Conservation (phyloP, 2,888 invertebrate species). For the Lissonota sp. region DNA sequence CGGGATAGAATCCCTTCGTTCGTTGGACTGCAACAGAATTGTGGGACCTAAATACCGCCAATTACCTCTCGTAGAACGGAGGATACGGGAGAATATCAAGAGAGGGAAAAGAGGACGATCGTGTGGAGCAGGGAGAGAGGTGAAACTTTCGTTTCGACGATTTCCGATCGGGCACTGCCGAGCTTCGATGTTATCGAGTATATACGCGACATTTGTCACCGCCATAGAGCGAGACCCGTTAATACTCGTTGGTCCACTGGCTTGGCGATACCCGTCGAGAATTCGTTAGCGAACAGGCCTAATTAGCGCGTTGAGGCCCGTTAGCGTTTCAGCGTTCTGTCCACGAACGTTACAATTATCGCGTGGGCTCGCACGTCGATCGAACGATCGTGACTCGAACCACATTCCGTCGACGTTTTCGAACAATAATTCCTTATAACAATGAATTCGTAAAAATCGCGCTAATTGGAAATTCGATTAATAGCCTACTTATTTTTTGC, state of each 20-base stretch:
- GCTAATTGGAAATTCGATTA: no score
- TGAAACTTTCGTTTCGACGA: constrained; percentile 53
- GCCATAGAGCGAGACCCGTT: constrained; percentile 28
- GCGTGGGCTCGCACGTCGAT: constrained; percentile 30
- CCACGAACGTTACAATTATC: constrained; percentile 47
- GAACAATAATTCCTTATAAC: constrained; percentile 2
- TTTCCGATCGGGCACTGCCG: constrained; percentile 8
- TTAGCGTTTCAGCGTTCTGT: constrained; percentile 56
- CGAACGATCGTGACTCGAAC: constrained; percentile 17
- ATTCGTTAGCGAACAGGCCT: constrained; percentile 57
- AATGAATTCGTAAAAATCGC: background rate
- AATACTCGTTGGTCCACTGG: constrained; percentile 36
- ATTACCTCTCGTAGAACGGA: constrained; percentile 66
- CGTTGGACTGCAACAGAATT: constrained; percentile 68
- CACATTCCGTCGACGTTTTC: constrained; percentile 10
- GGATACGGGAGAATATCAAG: constrained; percentile 40
- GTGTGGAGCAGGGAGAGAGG: constrained; percentile 23
- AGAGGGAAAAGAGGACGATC: constrained; percentile 24
- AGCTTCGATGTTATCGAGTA: constrained; percentile 48
- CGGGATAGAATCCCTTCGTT: constrained; percentile 33
- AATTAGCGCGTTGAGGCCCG: constrained; percentile 50
- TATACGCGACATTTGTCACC: constrained; percentile 5
- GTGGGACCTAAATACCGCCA: constrained; percentile 72
- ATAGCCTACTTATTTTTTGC: no score
- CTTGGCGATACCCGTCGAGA: constrained; percentile 17